Conservation (phyloP, 1,140 invertebrate species). For the Cardiocondyla obscurior region DNA sequence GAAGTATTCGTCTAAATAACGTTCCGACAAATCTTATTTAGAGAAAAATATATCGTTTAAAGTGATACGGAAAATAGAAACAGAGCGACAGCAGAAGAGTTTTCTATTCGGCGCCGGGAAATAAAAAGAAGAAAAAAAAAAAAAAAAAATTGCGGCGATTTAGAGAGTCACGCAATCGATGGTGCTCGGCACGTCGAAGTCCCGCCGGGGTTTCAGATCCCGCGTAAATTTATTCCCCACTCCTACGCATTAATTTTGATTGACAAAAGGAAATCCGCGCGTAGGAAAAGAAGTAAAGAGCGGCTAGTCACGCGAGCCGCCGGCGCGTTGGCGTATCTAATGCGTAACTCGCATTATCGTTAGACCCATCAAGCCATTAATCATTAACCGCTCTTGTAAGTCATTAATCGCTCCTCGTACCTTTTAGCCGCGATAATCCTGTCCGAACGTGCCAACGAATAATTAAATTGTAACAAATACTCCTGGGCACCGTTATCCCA, state of each 20-base stretch:
- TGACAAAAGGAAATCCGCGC: not conserved
- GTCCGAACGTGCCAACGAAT: no score
- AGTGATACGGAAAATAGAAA: no score
- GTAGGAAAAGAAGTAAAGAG: not conserved
- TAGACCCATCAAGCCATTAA: not conserved
- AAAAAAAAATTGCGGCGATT: not conserved
- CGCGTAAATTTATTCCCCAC: not conserved
- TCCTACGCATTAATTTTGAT: not conserved
- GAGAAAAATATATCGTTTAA: no score
- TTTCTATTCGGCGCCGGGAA: not conserved
- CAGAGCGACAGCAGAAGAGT: no score
- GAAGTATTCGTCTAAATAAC: no score
- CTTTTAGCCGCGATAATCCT: no score
- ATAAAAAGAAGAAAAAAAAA: not conserved
- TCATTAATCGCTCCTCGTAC: no score
- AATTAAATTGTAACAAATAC: no score
- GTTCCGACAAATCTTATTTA: no score
- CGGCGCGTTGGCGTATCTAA: slow-evolving; percentile 11
- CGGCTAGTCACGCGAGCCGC: slow-evolving; percentile 7
- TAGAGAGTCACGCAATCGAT: slow-evolving; percentile 4
- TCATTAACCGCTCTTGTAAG: not conserved
- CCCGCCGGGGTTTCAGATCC: not conserved
- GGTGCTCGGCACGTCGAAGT: not conserved
- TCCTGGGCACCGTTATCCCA: no score
- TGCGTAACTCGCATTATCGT: not conserved